Percentiles rank a stretch among this genome's conserved stretches.
Evolutionary conservation across 2,797 vertebrate genomes (phyloP).

Genomic region (Kryptolebias ocellatus): DNA sequence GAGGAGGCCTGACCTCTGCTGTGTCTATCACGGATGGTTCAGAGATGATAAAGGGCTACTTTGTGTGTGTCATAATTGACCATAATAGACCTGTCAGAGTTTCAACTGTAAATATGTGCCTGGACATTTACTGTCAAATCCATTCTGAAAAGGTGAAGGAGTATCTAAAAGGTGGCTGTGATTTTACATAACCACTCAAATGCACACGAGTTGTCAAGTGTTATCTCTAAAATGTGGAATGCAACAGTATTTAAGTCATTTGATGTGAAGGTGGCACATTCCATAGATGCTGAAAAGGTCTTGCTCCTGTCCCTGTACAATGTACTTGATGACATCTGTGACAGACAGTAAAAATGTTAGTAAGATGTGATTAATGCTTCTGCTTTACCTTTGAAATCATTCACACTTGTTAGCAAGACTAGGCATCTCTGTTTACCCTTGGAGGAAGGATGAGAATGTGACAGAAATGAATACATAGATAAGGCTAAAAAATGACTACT

Average conservation of each 20-base stretch:
- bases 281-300: conserved; percentile 25
- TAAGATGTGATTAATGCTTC: conserved; percentile 37
- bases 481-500: conserved; percentile 1
- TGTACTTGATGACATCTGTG: conserved; percentile 36
- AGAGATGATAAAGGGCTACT: conserved; percentile 61
- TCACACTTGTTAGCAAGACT: conserved; percentile 28
- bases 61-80: conserved; percentile 60
- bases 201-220: conserved; percentile 22
- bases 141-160: conserved; percentile 26
- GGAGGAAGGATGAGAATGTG: conserved; percentile 50
- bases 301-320: conserved; percentile 4
- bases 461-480: conserved; percentile 33
- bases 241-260: conserved; percentile 23
- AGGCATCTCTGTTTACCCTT: conserved; percentile 33
- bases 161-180: conserved; percentile 34
- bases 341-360: conserved; percentile 26
- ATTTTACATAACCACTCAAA: conserved; percentile 6
- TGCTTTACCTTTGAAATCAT: conserved; percentile 33
- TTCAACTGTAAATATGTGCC: conserved; percentile 43
- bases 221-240: conserved; percentile 54
- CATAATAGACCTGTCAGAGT: conserved; percentile 63
- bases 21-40: conserved; percentile 42
- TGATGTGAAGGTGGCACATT: conserved; percentile 40
- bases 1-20: conserved; percentile 60
- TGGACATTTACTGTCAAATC: conserved; percentile 37